Evolutionary conservation across 2,797 vertebrate species (phyloP).

Genomic region (Lacerta agilis): DNA sequence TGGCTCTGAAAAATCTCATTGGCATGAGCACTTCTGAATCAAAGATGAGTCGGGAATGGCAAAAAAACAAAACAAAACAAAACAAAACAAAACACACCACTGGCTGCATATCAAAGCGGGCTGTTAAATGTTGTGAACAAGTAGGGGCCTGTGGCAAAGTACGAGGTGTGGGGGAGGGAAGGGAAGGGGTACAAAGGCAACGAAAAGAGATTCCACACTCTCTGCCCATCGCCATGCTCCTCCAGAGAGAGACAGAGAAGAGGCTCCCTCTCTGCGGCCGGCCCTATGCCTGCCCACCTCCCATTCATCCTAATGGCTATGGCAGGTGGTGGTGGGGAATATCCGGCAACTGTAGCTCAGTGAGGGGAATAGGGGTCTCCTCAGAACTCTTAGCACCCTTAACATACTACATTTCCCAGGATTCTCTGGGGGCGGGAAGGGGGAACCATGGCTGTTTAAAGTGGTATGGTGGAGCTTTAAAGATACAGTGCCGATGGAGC

Average conservation of each 20-base stretch:
- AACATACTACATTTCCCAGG: no score
- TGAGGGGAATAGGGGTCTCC: no score
- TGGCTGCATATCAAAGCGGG: slow-evolving; percentile 36
- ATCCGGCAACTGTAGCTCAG: no score
- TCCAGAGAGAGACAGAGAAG: not conserved
- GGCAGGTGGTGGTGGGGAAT: no score
- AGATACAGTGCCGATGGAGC: not conserved
- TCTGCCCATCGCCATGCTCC: not conserved
- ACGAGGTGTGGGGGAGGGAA: not conserved
- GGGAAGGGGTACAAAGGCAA: not conserved
- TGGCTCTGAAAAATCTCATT: not conserved
- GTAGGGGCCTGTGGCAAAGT: slow-evolving; percentile 4
- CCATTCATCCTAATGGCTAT: no score
- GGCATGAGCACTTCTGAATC: not conserved
- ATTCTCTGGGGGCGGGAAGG: no score
- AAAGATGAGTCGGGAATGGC: slow-evolving; percentile 2
- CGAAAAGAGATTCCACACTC: not conserved
- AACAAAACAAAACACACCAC: slow-evolving; percentile 23
- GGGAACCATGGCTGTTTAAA: no score
- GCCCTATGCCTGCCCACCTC: no score
- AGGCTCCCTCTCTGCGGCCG: not conserved
- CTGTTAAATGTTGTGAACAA: slow-evolving; percentile 40
- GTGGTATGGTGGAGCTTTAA: no score
- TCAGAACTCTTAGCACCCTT: no score
- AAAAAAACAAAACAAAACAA: not conserved